Evolutionary conservation across 1,140 invertebrate genomes (phyloP), one percentile per base, ranked within the genome.

Genomic region (Globodera ellingtonae): DNA sequence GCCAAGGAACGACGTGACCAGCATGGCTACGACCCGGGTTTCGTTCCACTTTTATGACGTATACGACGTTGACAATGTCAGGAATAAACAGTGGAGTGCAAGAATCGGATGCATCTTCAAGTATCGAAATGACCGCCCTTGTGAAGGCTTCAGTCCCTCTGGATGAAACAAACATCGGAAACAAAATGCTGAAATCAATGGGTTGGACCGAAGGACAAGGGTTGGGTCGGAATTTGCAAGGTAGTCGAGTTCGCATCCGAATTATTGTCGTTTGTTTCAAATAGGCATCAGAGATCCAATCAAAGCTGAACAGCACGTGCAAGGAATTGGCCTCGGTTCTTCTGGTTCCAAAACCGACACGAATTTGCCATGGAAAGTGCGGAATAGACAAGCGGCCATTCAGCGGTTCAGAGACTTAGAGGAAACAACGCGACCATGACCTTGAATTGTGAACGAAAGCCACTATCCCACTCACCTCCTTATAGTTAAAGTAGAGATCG

Each of bases 121-220:
- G 10, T 13, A 69, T 69, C 48, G 75, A 77, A 67, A 24, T 77
- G 62, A n/a, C 75, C 21, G 85, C 86, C 4, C 65, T 69, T 6
- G 52, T 83, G 15, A 82, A 80, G 44, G 84, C 82, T 10, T 62
- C 73, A 9, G 66, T 62, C 15, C 86, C 86, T 4, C 72, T 88
- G 50, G 86, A 88, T 62, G 83, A 80, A 9, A 73, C 80, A 9
- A 88, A 88, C 90, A 93, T 96, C 84, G 95, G 95, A 3, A 97
- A 94, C 90, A 94, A 94, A 90, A 91, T 99, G 84, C 89, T 99
- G 66, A 95, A 98, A 90, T 98, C 96, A 90, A 98, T 98, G 97
- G 97, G 97, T 0, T 99, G 97, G 97, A 94, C 93, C 7, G 94
- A 96, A 89, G 97, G 97, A 1, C 93, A 95, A 92, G 97, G 97